Percentiles rank a stretch among this genome's conserved stretches.
Evolutionary conservation across 2,113 vertebrate species (phyloP).

Genomic region (Ictalurus furcatus): DNA sequence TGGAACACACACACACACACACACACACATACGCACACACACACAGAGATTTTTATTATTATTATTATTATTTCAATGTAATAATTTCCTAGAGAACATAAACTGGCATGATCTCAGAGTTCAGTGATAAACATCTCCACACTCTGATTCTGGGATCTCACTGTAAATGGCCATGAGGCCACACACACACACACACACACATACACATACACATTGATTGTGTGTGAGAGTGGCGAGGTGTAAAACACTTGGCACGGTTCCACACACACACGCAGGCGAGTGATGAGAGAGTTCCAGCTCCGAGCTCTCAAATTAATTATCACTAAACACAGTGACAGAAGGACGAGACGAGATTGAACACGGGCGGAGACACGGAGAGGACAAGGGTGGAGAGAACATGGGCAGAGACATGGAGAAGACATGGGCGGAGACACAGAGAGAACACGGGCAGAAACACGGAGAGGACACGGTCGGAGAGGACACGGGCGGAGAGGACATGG

Average conservation of each 20-base stretch:
- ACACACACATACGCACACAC: slow-evolving; percentile 37
- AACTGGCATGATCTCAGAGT: not conserved
- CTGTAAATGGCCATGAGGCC: not conserved
- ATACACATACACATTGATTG: not conserved
- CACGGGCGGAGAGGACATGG: too few relatives aligned
- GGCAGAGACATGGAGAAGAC: not conserved
- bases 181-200: slow-evolving; percentile 20
- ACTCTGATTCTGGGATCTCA: not conserved
- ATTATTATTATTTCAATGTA: too few relatives aligned
- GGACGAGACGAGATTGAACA: slow-evolving; percentile 12
- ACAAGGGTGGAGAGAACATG: not conserved
- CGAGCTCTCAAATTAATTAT: slow-evolving; percentile 52
- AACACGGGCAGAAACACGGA: not conserved
- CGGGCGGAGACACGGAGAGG: not conserved
- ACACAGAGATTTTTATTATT: not conserved
- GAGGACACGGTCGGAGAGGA: not conserved
- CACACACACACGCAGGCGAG: not conserved
- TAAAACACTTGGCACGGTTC: slow-evolving; percentile 40
- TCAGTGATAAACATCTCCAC: not conserved
- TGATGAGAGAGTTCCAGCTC: slow-evolving; percentile 24
- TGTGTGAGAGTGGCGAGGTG: slow-evolving; percentile 29
- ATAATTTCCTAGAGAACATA: too few relatives aligned
- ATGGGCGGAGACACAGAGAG: not conserved
- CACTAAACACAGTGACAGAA: slow-evolving; percentile 35
- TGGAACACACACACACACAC: slow-evolving; percentile 57